Conservation (phyloP, 2,888 invertebrate genomes). For the Erannis defoliaria region DNA sequence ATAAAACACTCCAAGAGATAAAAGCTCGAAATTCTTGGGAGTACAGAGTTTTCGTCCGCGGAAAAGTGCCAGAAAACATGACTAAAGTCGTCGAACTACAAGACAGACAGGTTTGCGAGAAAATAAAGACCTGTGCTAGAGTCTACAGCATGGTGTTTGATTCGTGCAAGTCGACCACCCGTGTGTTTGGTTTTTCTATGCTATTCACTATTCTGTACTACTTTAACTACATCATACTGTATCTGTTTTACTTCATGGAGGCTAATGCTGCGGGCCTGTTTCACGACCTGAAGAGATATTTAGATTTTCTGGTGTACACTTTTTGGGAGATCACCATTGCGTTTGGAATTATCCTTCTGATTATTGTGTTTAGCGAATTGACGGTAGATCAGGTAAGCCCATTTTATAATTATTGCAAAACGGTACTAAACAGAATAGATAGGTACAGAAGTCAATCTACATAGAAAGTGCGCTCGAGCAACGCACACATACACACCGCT, state of each 20-base stretch:
- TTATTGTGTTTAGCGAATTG: slow-evolving; percentile 60
- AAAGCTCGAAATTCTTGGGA: slow-evolving; percentile 55
- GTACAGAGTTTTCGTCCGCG: slow-evolving; percentile 55
- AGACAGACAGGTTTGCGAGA: slow-evolving; percentile 61
- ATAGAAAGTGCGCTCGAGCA: too few species aligned
- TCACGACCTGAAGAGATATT: slow-evolving; percentile 60
- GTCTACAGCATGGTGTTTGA: slow-evolving; percentile 63
- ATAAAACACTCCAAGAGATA: slow-evolving; percentile 60
- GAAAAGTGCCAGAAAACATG: slow-evolving; percentile 45
- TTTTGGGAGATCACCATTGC: slow-evolving; percentile 66
- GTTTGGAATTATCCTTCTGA: slow-evolving; percentile 54
- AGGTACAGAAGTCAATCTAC: too few species aligned
- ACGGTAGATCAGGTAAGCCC: slow-evolving; percentile 60
- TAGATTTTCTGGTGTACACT: slow-evolving; percentile 62
- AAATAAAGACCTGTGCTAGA: slow-evolving; percentile 63
- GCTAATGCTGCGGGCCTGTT: slow-evolving; percentile 71
- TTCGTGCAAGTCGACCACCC: slow-evolving; percentile 51
- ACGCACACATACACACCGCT: too few species aligned
- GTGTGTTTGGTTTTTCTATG: slow-evolving; percentile 60
- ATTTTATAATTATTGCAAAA: too few species aligned
- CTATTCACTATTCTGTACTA: slow-evolving; percentile 57
- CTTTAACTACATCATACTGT: slow-evolving; percentile 58
- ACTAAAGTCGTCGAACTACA: slow-evolving; percentile 54
- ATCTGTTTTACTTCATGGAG: slow-evolving; percentile 76
- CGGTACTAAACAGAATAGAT: too few species aligned